Percentiles rank a stretch among this genome's conserved stretches.
phyloP scores from a whole-genome alignment of 2,113 vertebrate species.

The Hoplias malabaricus region DNA sequence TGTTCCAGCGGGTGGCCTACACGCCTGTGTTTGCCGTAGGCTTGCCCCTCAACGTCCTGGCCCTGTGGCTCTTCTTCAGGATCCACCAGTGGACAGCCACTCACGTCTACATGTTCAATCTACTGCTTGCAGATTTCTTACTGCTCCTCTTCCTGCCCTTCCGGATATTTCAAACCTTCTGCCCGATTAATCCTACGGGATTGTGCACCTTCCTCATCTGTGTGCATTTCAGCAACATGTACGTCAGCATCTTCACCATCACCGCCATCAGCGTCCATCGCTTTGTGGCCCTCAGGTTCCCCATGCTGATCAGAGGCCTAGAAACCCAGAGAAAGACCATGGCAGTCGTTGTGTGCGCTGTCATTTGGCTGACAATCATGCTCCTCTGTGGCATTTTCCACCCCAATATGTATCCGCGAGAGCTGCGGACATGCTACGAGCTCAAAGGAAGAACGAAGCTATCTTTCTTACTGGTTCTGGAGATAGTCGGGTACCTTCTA shows the following conservation, averaged over 20 bases:
- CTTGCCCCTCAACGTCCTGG: constrained; percentile 57
- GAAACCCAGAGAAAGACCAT: constrained; percentile 51
- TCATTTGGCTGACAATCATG: constrained; percentile 56
- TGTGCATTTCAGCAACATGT: constrained; percentile 71
- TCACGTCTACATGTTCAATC: constrained; percentile 71
- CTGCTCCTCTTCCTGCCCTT: constrained; percentile 68
- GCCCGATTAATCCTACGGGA: fast-evolving
- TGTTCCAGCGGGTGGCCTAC: constrained; percentile 53
- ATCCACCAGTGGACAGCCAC: constrained; percentile 61
- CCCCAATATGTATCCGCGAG: fast-evolving
- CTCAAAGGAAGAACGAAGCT: fast-evolving
- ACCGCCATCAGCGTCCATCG: constrained; percentile 67
- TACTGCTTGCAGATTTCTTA: constrained; percentile 59
- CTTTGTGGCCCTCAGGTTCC: constrained; percentile 63
- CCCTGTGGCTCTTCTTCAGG: constrained; percentile 54
- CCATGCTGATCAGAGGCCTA: constrained; percentile 44
- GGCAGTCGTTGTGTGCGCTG: constrained; percentile 53
- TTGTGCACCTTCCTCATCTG: constrained; percentile 63
- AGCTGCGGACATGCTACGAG: constrained; percentile 61
- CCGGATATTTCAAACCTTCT: constrained; percentile 57
- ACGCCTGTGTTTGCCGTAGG: constrained; percentile 56
- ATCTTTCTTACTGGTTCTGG: not conserved
- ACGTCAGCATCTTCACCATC: constrained; percentile 67
- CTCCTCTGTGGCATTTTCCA: not conserved
- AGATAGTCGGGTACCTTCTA: constrained; percentile 53